Evolutionary conservation across 1,140 invertebrate species (phyloP), one percentile per base, ranked within the genome.

Genomic region (Drepana arcuata): DNA sequence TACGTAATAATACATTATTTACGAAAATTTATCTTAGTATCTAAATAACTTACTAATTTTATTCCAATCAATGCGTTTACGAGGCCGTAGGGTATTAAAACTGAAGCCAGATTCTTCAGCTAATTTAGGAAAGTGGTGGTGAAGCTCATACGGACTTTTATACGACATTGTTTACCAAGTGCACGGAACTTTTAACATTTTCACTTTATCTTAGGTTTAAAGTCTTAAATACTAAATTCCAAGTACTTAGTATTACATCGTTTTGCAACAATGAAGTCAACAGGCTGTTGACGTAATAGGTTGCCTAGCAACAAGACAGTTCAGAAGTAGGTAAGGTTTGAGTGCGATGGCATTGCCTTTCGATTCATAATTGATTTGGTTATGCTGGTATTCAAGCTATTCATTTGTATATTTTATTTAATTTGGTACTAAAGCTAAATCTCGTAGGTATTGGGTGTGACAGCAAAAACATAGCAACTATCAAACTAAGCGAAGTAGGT

Each of bases 71-170:
- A 89, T 82, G 14, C 83, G 78, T 7, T 85, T 62, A 36, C 86
- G 82, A 11, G 84, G 81, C 48, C 85, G 83, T 41, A 86, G 84
- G 35, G 75, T 85, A 50, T 89, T 88, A 50, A 91, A 91, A 34
- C 84, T 82, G 70, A 90, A 91, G 7, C 89, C 89, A 14, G 87
- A 86, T 50, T 90, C 89, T 59, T 86, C 85, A 14, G 88, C 88
- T 14, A 90, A 55, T 51, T 87, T 88, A n/a, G 88, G 85, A 70
- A 90, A 91, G 70, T 91, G 88, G 46, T 88, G 88, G 54, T 88
- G 87, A 70, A 87, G 84, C 53, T 87, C 85, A 14, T 83, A 87
- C 15, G 85, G 84, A 11, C 82, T 75, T 63, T 84, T 85, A 40
- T 82, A 84, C 28, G 86, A 84, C 80, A 83, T 83, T 48, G 11